Base-by-base conservation (phyloP, 2,113 vertebrate genomes). In the Thamnophis sirtalis region DNA sequence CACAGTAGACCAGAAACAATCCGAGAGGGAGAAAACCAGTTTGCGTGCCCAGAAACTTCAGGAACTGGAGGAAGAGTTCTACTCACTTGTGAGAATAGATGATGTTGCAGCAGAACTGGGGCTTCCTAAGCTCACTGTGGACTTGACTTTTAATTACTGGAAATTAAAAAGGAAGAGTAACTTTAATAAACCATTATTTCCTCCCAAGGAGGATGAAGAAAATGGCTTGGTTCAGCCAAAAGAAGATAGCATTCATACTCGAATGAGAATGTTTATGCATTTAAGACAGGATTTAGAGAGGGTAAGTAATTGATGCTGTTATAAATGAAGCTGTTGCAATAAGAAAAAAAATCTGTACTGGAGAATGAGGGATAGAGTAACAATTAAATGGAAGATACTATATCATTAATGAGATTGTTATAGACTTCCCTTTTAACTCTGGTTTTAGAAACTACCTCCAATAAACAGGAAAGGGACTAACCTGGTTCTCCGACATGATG, bases 201-300 rank as follows among this genome's bases (percentile, higher is more conserved):
- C 99, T 94, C 99, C 99, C 92, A 98, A 98, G 95, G 98, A 99
- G 94, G 98, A 98, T 56, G 99, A 99, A 96, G 98, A 98, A 97
- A 98, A 98, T 95, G 96, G 98, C 93, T 97, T 99, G 93, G 97
- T 98, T 94, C 98, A 98, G 95, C 99, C 99, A 33, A 98, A 99
- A 96, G 98, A 99, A 96, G 98, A 99, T 96, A 99, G 97, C 96
- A 98, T 99, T 96, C 99, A 99, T 95, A 99, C 98, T 58, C 98
- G 99, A 93, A 99, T 99, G 98, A 98, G 98, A 94, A 99, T 99
- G 99, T 99, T 99, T 96, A 99, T 99, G 99, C 99, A 99, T 93
- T 98, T 99, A 89, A 98, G 99, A 2, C 99, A 99, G 96, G 99
- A 99, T 96, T 96, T 99, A 92, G 99, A 99, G 94, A 98, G 99